Percentiles rank a stretch among this genome's conserved stretches.
These are phyloP conservation scores for Sylvietta virens DNA, from an alignment of 2,113 vertebrate genomes.

Conservation along the genomic window DNA sequence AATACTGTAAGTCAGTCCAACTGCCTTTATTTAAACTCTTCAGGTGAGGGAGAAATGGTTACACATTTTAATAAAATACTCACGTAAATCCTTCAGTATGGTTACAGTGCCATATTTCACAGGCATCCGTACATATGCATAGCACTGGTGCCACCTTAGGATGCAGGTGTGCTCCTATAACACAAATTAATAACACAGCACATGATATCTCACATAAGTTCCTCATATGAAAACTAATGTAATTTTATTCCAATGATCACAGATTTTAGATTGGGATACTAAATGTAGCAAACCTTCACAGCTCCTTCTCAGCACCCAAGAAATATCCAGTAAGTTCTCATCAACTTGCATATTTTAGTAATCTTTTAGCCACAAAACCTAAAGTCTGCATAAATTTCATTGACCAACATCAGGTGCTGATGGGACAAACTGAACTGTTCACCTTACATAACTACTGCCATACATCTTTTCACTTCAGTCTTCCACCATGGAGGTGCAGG, in stretches of 20 bases:
- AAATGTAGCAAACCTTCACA: background rate
- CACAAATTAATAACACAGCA: background rate
- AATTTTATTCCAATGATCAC: background rate
- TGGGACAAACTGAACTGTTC: background rate
- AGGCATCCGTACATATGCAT: background rate
- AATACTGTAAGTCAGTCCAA: background rate
- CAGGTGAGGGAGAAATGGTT: background rate
- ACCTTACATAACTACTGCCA: rapidly evolving
- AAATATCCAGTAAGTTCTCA: background rate
- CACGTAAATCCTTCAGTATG: background rate
- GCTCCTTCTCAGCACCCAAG: background rate
- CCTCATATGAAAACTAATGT: background rate
- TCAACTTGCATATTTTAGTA: background rate
- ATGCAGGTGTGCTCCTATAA: background rate
- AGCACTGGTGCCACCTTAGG: background rate
- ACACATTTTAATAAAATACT: background rate
- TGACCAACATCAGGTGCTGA: background rate
- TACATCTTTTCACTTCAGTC: background rate
- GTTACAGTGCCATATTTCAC: background rate
- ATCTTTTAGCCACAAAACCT: background rate
- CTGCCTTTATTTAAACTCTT: background rate
- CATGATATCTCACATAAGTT: background rate
- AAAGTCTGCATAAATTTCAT: background rate
- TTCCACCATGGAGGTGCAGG: background rate
- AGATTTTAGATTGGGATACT: background rate